Base-by-base conservation (phyloP, 1,140 invertebrate genomes). In the Gerris buenoi region DNA sequence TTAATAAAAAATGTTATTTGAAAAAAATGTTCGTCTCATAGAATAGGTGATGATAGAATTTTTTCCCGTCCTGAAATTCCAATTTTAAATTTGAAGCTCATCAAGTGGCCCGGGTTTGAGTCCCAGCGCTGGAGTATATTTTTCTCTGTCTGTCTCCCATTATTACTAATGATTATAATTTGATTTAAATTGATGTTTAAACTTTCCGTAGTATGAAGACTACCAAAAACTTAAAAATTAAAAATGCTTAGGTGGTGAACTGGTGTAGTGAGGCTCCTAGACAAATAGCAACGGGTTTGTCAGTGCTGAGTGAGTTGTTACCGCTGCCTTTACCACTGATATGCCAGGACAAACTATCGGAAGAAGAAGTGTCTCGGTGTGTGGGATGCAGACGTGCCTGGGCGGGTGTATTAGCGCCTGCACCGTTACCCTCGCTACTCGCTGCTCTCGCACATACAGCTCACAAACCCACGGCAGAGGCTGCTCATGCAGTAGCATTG, bases 361-460 rank as follows among this genome's bases (percentile, higher is more conserved):
- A 83, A 63, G 81, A 86, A 2, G 91, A 96, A 74, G 77, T 86
- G 25, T 79, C 81, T 0, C 82, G 88, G 68, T 80, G 86, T 10
- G 80, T 94, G 0, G 92, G 88, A 69, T 81, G 88, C 64, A 79
- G 94, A 18, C 91, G 93, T 72, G 77, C 96, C 0, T 98, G 95
- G 95, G 93, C 91, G 25, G 93, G 91, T 46, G 33, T 46, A 5
- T 46, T 46, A 46, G 33, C 33, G 5, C 33, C 33, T 46, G 1
- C 94, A 97, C 79, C 97, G 79, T 77, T 97, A 22, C 91, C 94
- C 77, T 86, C 89, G 0, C 82, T 94, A 77, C 97, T 22, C 91
- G 93, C 77, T 86, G 89, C 0, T 82, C 94, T 27, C 87, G 86
- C 14, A 79, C 78, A 22, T 1, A 80, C 25, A 79, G 77, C 61